Evolutionary conservation across 1,140 invertebrate species (phyloP), one percentile per base, ranked within the genome.

Genomic region (Copidosoma floridanum): DNA sequence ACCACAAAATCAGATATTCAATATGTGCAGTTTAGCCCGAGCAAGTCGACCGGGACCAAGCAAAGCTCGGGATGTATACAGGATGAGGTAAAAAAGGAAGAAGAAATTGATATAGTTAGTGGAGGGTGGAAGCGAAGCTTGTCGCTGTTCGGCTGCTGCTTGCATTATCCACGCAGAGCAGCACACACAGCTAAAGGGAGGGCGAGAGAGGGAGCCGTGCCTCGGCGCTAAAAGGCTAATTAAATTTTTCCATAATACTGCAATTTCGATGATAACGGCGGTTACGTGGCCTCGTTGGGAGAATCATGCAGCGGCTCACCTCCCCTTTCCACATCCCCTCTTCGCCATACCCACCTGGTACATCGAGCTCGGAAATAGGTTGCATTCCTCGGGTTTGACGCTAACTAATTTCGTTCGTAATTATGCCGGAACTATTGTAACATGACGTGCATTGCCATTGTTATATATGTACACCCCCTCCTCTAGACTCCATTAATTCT

Each of bases 231-330:
- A 65, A 65, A 70, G 74, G 67, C 63, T 73, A 76, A 76, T 77
- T 75, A 74, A 70, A 71, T 71, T 71, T 72, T 69, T 66, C 65
- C 51, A 65, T 72, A 68, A 70, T 69, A 65, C 27, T 53, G 52
- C 53, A 54, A 69, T 73, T 71, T 48, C 47, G 64, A 72, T 67
- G 68, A 71, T 70, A 72, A 75, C 50, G 59, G 54, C 51, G 35
- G 24, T 48, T 64, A 56, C 63, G 40, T 57, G 38, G 26, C 12
- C 32, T 51, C 20, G 6, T 59, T 59, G 40, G n/a, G 4, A 44
- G 20, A 52, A 51, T 58, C 37, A 43, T 43, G 12, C 21, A 14
- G 16, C 1, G n/a, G n/a, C n/a, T n/a, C n/a, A n/a, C n/a, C n/a
- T n/a, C n/a, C n/a, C n/a, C n/a, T n/a, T n/a, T n/a, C n/a, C n/a